These are phyloP conservation scores for Zosterops borbonicus DNA, from an alignment of 2,113 vertebrate species.

Conservation along the genomic window DNA sequence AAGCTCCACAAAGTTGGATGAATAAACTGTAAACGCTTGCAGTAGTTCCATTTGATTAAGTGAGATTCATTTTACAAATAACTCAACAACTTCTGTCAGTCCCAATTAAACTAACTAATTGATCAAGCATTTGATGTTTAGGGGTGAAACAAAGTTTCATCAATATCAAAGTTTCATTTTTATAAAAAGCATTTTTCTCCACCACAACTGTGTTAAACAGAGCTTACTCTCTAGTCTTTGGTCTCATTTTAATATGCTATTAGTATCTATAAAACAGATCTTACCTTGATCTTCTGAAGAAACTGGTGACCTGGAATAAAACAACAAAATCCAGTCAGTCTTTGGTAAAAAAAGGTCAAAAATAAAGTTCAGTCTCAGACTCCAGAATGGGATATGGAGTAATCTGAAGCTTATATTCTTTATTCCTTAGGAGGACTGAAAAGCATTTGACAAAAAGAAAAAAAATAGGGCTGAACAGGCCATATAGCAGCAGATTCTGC, in stretches of 20 bases:
- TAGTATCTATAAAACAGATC: constrained; percentile 28
- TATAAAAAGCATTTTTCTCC: not conserved
- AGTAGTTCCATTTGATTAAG: not conserved
- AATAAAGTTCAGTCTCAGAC: not conserved
- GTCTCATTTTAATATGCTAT: not conserved
- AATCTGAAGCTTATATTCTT: not conserved
- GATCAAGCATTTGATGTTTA: not conserved
- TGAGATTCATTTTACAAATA: not conserved
- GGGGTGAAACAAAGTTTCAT: not conserved
- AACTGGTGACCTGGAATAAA: constrained; percentile 75
- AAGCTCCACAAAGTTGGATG: not conserved
- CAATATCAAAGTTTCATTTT: not conserved
- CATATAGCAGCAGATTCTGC: not conserved
- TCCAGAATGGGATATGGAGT: not conserved
- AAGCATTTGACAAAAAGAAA: not conserved
- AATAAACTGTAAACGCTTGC: not conserved
- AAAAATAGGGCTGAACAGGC: not conserved
- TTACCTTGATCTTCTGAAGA: constrained; percentile 83
- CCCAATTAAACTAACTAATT: not conserved
- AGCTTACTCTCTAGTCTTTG: not conserved
- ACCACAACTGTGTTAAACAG: not conserved
- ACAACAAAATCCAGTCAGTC: constrained; percentile 69
- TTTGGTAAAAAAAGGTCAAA: not conserved
- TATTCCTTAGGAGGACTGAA: not conserved
- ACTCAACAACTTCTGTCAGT: not conserved